Conservation (phyloP, 2,113 vertebrate species). For the Tragulus kanchil region DNA sequence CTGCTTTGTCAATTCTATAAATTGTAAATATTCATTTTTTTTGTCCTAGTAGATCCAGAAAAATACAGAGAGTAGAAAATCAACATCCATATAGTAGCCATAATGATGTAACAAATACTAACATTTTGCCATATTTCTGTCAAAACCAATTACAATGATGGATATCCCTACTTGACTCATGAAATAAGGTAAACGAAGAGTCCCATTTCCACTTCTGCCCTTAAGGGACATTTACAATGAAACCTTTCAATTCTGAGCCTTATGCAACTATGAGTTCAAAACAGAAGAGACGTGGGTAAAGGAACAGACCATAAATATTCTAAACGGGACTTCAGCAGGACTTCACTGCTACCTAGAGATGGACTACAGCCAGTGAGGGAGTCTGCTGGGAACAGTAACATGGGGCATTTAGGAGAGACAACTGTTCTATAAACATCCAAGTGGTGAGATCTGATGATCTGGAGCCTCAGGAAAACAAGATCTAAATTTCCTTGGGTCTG, state of each 20-base stretch:
- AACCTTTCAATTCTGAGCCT: slow-evolving; percentile 10
- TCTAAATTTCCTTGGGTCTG: not conserved
- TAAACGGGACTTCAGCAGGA: not conserved
- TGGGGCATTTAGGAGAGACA: not conserved
- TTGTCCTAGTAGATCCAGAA: not conserved
- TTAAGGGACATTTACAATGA: slow-evolving; percentile 4
- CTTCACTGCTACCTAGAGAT: not conserved
- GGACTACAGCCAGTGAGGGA: not conserved
- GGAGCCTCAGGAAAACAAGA: not conserved
- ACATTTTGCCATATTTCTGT: not conserved
- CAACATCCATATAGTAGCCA: not conserved
- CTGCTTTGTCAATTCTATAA: not conserved
- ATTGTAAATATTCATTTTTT: not conserved
- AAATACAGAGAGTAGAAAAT: slow-evolving; percentile 13
- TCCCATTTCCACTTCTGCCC: not conserved
- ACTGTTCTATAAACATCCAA: not conserved
- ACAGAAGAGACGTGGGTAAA: not conserved
- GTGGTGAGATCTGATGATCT: not conserved
- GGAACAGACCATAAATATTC: not conserved
- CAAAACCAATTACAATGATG: not conserved
- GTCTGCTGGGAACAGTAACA: not conserved
- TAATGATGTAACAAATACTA: not conserved
- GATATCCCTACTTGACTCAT: not conserved
- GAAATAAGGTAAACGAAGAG: slow-evolving; percentile 33
- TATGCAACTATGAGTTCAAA: not conserved